A percentile compares a stretch with the other conserved stretches of the same genome.
phyloP scores from a whole-genome alignment of 1,140 invertebrate genomes.

The Nilaparvata lugens region DNA sequence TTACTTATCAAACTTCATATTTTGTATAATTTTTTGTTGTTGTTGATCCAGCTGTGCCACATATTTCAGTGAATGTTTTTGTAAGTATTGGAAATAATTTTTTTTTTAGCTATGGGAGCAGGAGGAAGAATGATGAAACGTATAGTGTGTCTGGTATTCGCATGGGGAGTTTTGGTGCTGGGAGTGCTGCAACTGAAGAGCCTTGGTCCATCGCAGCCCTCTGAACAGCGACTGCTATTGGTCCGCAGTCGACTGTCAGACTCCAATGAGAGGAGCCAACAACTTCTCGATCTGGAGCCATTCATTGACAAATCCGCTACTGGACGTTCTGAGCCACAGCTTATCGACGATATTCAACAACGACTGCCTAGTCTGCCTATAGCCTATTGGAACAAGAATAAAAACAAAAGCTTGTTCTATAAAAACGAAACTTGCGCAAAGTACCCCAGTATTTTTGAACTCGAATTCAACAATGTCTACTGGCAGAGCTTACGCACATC shows the following conservation, averaged over 20 bases:
- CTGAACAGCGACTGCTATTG: slow-evolving; percentile 5
- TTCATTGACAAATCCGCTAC: slow-evolving; percentile 54
- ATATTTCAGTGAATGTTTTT: no score
- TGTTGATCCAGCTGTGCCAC: no score
- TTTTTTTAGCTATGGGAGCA: not conserved
- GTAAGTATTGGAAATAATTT: no score
- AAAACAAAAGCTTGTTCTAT: slow-evolving; percentile 57
- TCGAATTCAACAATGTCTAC: slow-evolving; percentile 87
- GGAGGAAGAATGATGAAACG: slow-evolving; percentile 18
- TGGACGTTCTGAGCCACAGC: slow-evolving; percentile 56
- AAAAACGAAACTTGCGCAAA: slow-evolving; percentile 65
- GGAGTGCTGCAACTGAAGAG: slow-evolving; percentile 20
- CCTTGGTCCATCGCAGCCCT: slow-evolving; percentile 7
- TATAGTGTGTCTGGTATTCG: slow-evolving; percentile 22
- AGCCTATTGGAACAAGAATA: slow-evolving; percentile 71
- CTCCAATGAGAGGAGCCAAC: not conserved
- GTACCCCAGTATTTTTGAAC: slow-evolving; percentile 76
- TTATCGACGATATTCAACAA: slow-evolving; percentile 64
- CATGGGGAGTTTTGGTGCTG: slow-evolving; percentile 23
- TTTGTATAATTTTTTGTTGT: no score
- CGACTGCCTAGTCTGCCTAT: slow-evolving; percentile 70
- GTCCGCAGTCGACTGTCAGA: not conserved
- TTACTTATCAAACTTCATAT: no score
- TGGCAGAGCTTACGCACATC: slow-evolving; percentile 73
- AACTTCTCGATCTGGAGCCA: slow-evolving; percentile 37